Evolutionary conservation across 1,140 invertebrate species (phyloP).

Genomic region (Varroa destructor): DNA sequence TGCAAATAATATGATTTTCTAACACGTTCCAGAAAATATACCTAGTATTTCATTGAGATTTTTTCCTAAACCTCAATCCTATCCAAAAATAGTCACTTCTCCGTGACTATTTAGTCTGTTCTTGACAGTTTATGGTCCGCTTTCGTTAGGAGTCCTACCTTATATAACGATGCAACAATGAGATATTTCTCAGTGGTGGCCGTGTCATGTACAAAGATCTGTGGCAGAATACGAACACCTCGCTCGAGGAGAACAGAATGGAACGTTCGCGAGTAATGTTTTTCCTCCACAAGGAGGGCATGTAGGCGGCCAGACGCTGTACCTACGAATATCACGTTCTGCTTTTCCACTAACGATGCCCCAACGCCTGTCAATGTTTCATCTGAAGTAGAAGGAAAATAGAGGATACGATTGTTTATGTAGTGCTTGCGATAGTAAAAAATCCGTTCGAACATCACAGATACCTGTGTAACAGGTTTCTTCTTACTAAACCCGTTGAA

Average conservation of each 20-base stretch:
- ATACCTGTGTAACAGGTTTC: background rate
- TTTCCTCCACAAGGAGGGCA: conserved; percentile 51
- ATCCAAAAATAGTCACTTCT: too few species aligned
- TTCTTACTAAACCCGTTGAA: too few species aligned
- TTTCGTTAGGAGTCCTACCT: conserved; percentile 41
- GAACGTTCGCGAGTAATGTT: conserved; percentile 55
- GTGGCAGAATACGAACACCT: conserved; percentile 59
- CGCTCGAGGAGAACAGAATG: conserved; percentile 58
- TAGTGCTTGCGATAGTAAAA: too few species aligned
- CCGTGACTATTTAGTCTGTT: too few species aligned
- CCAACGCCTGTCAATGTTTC: conserved; percentile 10
- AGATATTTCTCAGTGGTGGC: conserved; percentile 59
- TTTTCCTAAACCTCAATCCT: too few species aligned
- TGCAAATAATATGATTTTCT: conserved; percentile 29
- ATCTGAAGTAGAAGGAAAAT: background rate
- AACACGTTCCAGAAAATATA: conserved; percentile 15
- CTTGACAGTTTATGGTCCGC: too few species aligned
- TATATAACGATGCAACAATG: conserved; percentile 56
- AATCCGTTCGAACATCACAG: conserved; percentile 5
- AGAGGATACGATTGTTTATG: too few species aligned
- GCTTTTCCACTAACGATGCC: background rate
- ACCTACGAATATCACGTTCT: conserved; percentile 19
- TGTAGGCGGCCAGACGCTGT: conserved; percentile 19
- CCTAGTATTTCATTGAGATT: background rate
- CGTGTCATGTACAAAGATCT: conserved; percentile 51